Percentiles rank a stretch among this genome's conserved stretches.
Conservation (phyloP, 2,113 vertebrate genomes). For the Phalacrocorax pelagicus region DNA sequence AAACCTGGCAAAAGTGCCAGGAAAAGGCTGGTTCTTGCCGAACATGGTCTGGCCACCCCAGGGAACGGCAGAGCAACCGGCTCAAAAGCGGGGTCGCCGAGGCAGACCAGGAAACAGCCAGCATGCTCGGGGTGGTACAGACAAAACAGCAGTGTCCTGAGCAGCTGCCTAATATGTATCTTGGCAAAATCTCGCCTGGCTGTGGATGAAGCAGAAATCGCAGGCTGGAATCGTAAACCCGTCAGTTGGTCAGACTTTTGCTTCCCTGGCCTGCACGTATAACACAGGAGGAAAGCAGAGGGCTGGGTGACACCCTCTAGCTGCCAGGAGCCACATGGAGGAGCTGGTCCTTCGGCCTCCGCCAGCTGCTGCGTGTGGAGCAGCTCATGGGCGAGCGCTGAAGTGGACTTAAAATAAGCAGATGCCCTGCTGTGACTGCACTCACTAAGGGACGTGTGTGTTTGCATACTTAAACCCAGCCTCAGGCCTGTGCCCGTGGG, state of each 20-base stretch:
- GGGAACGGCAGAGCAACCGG: rapidly evolving
- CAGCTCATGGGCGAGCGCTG: background rate
- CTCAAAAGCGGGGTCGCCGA: rapidly evolving
- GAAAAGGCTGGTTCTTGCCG: background rate
- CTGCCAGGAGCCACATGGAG: background rate
- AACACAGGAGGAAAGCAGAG: background rate
- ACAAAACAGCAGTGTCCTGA: slow-evolving; percentile 26
- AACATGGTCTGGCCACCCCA: rapidly evolving
- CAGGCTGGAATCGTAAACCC: background rate
- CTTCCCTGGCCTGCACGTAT: background rate
- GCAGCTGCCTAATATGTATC: slow-evolving; percentile 28
- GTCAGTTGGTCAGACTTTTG: background rate
- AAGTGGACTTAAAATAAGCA: background rate
- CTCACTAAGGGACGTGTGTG: background rate
- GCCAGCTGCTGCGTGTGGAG: background rate
- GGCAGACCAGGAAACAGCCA: background rate
- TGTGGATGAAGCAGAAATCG: background rate
- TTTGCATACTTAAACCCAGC: background rate
- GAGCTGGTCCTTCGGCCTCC: background rate
- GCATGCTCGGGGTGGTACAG: background rate
- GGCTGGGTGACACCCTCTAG: background rate
- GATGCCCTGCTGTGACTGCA: background rate
- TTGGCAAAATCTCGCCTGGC: background rate
- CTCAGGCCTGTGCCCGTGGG: rapidly evolving
- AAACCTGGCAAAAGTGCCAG: background rate